phyloP scores from a whole-genome alignment of 1,140 invertebrate genomes.

The Pentalonia nigronervosa region DNA sequence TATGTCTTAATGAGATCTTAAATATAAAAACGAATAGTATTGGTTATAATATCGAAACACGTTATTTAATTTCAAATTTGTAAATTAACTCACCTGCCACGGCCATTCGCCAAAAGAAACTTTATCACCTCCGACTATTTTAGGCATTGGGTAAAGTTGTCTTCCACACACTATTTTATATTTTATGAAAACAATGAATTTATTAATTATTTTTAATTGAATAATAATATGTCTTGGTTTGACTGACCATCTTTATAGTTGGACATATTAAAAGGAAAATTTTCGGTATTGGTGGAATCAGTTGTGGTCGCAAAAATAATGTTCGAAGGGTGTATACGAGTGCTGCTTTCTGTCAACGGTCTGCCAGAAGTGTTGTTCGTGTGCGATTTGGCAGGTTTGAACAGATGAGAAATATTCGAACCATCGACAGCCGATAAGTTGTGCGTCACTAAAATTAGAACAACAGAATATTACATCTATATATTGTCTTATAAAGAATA shows the following conservation, averaged over 20 bases:
- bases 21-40: constrained; percentile 52
- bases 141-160: constrained; percentile 79
- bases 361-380: neutral
- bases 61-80: neutral
- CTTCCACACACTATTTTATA: constrained; percentile 70
- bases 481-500: neutral
- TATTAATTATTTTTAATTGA: neutral
- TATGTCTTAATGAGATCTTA: constrained; percentile 86
- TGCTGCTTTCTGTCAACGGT: neutral
- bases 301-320: constrained; percentile 54
- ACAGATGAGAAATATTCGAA: neutral
- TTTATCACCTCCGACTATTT: constrained; percentile 84
- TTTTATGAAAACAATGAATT: constrained; percentile 68
- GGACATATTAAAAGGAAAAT: constrained; percentile 69
- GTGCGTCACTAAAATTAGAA: neutral
- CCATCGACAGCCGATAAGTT: neutral
- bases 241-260: constrained; percentile 72
- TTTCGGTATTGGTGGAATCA: constrained; percentile 60
- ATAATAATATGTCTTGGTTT: neutral
- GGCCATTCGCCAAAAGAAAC: constrained; percentile 89
- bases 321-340: neutral
- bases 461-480: neutral
- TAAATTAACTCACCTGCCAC: constrained; percentile 73
- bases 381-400: neutral
- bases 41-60: neutral